A percentile compares a stretch with the other conserved stretches of the same genome.
Conservation (phyloP, 2,113 vertebrate species). For the Salvelinus alpinus region DNA sequence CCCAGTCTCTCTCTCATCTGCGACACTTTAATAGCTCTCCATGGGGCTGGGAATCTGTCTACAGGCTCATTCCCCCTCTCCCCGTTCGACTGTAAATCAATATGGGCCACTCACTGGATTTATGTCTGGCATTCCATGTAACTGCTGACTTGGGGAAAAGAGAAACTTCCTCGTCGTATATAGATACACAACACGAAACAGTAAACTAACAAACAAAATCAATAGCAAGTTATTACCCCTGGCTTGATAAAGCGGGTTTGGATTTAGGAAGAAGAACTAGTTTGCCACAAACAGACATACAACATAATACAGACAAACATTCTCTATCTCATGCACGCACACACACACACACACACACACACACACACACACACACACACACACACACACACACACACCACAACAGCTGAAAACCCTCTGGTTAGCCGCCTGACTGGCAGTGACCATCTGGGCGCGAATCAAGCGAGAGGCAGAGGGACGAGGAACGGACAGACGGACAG, state of each 20-base stretch:
- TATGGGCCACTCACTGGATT: conserved; percentile 24
- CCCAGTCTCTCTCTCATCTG: conserved; percentile 32
- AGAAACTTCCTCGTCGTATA: not conserved
- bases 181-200: not conserved
- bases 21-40: conserved; percentile 11
- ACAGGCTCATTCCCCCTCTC: conserved; percentile 22
- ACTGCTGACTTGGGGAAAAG: conserved; percentile 33
- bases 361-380: not conserved
- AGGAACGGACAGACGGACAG: conserved; percentile 81
- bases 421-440: not conserved
- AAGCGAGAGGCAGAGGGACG: conserved; percentile 56
- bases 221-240: not conserved
- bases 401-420: not conserved
- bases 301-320: not conserved
- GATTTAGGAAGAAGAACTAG: not conserved
- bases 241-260: not conserved
- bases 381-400: not conserved
- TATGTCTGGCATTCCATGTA: conserved; percentile 39
- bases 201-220: conserved; percentile 1
- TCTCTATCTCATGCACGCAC: conserved; percentile 3
- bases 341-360: not conserved
- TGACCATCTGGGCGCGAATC: too few species aligned
- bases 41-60: conserved; percentile 27
- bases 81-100: not conserved
- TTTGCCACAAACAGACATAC: conserved; percentile 7